Percentiles rank a stretch among this genome's conserved stretches.
phyloP scores from a whole-genome alignment of 2,797 vertebrate species.

The Hoplostethus mediterraneus region DNA sequence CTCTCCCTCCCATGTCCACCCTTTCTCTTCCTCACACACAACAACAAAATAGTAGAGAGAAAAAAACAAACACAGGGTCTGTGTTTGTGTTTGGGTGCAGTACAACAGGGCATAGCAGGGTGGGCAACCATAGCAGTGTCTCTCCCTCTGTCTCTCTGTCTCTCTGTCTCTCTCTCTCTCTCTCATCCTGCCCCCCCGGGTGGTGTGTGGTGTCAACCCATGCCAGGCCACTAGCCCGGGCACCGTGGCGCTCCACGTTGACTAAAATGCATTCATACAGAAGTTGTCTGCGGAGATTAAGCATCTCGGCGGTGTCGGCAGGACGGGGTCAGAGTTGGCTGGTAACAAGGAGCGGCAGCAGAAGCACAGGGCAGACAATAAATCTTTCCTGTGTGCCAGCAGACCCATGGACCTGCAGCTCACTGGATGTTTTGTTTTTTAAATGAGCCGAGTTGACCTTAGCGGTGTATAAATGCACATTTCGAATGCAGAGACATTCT shows the following conservation, averaged over 20 bases:
- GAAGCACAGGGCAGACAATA: slow-evolving; percentile 72
- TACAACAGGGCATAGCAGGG: slow-evolving; percentile 63
- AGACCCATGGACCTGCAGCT: slow-evolving; percentile 60
- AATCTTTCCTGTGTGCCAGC: slow-evolving; percentile 74
- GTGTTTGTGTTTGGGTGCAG: slow-evolving; percentile 20
- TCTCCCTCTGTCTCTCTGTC: slow-evolving; percentile 20
- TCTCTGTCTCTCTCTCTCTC: neutral
- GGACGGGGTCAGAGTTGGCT: slow-evolving; percentile 77
- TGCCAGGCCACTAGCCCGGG: slow-evolving; percentile 62
- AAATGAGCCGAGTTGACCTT: slow-evolving; percentile 77
- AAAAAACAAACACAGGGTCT: slow-evolving; percentile 49
- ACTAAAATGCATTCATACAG: slow-evolving; percentile 76
- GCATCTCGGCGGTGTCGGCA: slow-evolving; percentile 63
- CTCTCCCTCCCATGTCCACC: slow-evolving; percentile 44
- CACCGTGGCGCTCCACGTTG: slow-evolving; percentile 36
- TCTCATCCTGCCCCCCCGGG: slow-evolving; percentile 38
- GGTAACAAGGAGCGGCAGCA: slow-evolving; percentile 73
- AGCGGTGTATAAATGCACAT: slow-evolving; percentile 68
- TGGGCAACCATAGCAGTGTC: slow-evolving; percentile 73
- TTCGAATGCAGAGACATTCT: slow-evolving; percentile 75
- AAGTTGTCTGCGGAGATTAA: slow-evolving; percentile 76
- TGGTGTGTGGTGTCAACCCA: slow-evolving; percentile 48
- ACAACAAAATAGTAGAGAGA: slow-evolving; percentile 41
- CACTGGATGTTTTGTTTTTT: slow-evolving; percentile 75
- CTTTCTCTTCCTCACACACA: slow-evolving; percentile 11